Evolutionary conservation across 1,140 invertebrate genomes (phyloP), one percentile per base, ranked within the genome.

Genomic region (Diachasma alloeum): DNA sequence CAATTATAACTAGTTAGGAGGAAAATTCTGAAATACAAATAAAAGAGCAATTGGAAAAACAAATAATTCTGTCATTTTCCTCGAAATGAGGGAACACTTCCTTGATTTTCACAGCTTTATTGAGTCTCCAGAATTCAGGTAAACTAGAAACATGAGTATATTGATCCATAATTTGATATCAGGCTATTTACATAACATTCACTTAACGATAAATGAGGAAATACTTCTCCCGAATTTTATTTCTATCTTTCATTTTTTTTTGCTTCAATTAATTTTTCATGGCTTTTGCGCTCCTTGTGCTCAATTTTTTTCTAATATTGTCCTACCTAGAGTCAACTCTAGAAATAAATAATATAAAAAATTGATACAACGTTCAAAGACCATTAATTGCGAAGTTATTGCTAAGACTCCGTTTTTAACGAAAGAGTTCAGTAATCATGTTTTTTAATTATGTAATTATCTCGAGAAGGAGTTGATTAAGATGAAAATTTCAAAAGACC

Each of bases 101-200:
- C 67, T 59, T 56, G 15, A 76, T 71, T 70, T 67, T 76, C 67
- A 76, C 56, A 75, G 26, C 68, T 76, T 76, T 48, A 76, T 76
- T 76, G 66, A 63, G 59, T 63, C 22, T 15, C 59, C 59, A 63
- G 13, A 63, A 4, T 11, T 63, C 24, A 22, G 59, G 24, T 26
- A 63, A 63, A 63, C 59, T 63, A 63, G 59, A 63, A 63, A 63
- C 59, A 76, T 69, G 39, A 46, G 39, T 59, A 76, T 56, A 37
- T 22, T 59, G 22, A 66, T 71, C 31, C 17, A 37, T 74, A 26
- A 59, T 71, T 76, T 59, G 26, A 71, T 56, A 59, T 76, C 59
- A 70, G 67, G 67, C 74, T 76, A 76, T 76, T 56, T 76, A 76
- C 74, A 76, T 76, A 37, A 70, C 68, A 63, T 63, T 63, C 24